These are phyloP conservation scores for Engraulis encrasicolus DNA, from an alignment of 2,113 vertebrate species.

Conservation along the genomic window DNA sequence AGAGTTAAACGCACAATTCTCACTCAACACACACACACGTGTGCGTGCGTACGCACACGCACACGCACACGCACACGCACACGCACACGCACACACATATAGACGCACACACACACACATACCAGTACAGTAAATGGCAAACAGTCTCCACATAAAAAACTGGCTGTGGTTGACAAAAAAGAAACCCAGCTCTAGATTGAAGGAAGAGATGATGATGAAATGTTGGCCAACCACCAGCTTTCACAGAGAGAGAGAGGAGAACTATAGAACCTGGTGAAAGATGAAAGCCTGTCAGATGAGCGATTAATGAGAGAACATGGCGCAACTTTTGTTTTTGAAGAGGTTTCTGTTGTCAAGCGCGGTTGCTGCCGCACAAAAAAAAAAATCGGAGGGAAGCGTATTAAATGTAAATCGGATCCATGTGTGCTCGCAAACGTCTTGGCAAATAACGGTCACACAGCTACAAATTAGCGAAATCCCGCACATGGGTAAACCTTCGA, in stretches of 20 bases:
- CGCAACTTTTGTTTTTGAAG: constrained; percentile 33
- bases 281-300: constrained; percentile 20
- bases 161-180: background rate
- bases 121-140: background rate
- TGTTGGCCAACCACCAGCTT: constrained; percentile 8
- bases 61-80: background rate
- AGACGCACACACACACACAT: no score
- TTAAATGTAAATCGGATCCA: constrained; percentile 2
- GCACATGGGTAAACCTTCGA: constrained; percentile 68
- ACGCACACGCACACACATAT: background rate
- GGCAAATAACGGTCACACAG: constrained; percentile 22
- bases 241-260: background rate
- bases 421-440: background rate
- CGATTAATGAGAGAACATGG: constrained; percentile 51
- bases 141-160: background rate
- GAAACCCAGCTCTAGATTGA: constrained; percentile 6
- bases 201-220: constrained; percentile 8
- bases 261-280: background rate
- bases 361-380: no score
- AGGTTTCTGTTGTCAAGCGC: constrained; percentile 52
- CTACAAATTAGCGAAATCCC: constrained; percentile 49
- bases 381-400: constrained; percentile 39
- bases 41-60: no score
- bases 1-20: background rate
- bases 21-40: background rate